Conservation (phyloP, 92 coral and sea anemone genomes). For the Zoanthus gigantus region DNA sequence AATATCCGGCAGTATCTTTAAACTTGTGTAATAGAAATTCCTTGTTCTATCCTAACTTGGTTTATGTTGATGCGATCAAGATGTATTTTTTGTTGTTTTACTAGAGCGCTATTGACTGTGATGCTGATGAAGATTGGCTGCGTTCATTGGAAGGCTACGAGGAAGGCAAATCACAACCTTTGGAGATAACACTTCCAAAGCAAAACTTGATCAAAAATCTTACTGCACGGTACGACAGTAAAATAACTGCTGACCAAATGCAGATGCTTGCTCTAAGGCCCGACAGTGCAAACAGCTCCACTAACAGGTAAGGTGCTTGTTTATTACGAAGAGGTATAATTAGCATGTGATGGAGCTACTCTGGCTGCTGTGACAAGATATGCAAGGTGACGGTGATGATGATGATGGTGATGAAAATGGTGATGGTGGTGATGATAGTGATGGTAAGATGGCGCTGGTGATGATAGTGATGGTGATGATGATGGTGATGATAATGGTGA, state of each 20-base stretch:
- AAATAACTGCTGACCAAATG: not conserved
- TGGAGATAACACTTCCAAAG: conserved; percentile 80
- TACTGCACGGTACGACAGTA: conserved; percentile 35
- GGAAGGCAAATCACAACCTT: conserved; percentile 74
- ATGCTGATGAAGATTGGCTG: conserved; percentile 76
- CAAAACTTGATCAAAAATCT: conserved; percentile 76
- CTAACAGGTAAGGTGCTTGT: not conserved
- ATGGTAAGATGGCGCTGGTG: not conserved
- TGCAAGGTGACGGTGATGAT: not conserved
- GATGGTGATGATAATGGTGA: not conserved
- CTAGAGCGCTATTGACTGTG: conserved; percentile 61
- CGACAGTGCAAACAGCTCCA: not conserved
- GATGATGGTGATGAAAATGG: not conserved
- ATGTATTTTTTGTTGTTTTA: not conserved
- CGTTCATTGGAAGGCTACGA: conserved; percentile 59
- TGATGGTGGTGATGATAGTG: not conserved
- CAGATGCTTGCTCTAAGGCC: conserved; percentile 6
- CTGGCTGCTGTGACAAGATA: no score
- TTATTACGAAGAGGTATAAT: not conserved
- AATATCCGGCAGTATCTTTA: no score
- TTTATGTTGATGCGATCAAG: no score
- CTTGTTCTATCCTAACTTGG: no score
- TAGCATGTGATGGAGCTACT: no score
- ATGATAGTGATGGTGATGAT: no score
- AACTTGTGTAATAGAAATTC: no score